Percentiles rank a stretch among this genome's conserved stretches.
phyloP scores from a whole-genome alignment of 2,888 invertebrate species.

The Linnaemya vulpina region DNA sequence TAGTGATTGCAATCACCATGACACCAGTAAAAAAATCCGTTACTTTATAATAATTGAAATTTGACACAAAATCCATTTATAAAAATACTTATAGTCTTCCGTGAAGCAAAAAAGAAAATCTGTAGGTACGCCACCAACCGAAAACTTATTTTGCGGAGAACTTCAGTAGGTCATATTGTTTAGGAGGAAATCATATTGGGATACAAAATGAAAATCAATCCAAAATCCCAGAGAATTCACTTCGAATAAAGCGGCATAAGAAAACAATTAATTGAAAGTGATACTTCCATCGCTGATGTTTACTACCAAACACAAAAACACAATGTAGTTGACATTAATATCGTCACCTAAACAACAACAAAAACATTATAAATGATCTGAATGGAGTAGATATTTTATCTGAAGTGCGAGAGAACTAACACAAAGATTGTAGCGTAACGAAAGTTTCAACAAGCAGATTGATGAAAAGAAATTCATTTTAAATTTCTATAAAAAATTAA shows the following conservation, averaged over 20 bases:
- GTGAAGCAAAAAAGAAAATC: too few relatives aligned
- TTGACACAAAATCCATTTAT: too few relatives aligned
- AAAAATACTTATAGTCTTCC: too few relatives aligned
- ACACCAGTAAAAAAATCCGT: too few relatives aligned
- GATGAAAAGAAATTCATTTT: constrained; percentile 39
- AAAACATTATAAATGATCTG: constrained; percentile 9
- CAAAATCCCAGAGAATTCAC: too few relatives aligned
- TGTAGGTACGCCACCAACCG: too few relatives aligned
- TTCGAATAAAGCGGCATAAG: not conserved
- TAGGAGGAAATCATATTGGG: too few relatives aligned
- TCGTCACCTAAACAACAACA: constrained; percentile 45
- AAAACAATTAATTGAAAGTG: not conserved
- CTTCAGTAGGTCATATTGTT: too few relatives aligned
- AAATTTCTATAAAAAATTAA: constrained; percentile 21
- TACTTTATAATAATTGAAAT: too few relatives aligned
- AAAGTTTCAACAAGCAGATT: constrained; percentile 35
- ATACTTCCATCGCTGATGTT: constrained; percentile 24
- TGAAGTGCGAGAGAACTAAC: constrained; percentile 51
- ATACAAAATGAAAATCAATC: too few relatives aligned
- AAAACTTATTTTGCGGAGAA: too few relatives aligned
- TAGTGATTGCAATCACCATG: too few relatives aligned
- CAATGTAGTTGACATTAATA: constrained; percentile 42
- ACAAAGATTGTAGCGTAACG: constrained; percentile 35
- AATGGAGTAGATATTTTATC: constrained; percentile 52
- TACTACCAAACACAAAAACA: not conserved